A percentile compares a stretch with the other conserved stretches of the same genome.
Conservation (phyloP, 2,797 vertebrate genomes). For the Pangasius larnaudii region DNA sequence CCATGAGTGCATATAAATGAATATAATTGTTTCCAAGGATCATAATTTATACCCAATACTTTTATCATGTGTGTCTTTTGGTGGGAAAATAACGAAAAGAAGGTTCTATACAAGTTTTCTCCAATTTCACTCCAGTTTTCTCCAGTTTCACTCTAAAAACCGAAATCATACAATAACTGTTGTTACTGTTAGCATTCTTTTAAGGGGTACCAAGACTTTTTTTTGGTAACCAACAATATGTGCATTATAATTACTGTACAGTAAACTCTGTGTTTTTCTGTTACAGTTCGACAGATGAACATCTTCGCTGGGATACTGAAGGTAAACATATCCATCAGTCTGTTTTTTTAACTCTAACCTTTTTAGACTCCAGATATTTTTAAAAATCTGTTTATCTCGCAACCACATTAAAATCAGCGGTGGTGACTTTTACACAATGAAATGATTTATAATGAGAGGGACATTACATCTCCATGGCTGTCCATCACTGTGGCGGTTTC, state of each 20-base stretch:
- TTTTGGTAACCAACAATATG: background rate
- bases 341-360: background rate
- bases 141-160: background rate
- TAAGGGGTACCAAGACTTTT: background rate
- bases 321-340: slow-evolving; percentile 73
- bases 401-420: too few species aligned
- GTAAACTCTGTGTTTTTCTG: slow-evolving; percentile 59
- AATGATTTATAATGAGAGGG: background rate
- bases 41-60: background rate
- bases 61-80: background rate
- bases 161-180: background rate
- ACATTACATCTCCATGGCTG: background rate
- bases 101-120: too few species aligned
- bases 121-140: background rate
- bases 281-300: slow-evolving; percentile 93
- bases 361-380: background rate
- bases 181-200: background rate
- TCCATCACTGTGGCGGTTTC: background rate
- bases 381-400: background rate
- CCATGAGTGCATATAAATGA: background rate
- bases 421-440: background rate
- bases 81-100: background rate
- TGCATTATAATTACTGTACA: background rate
- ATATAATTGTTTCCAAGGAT: background rate
- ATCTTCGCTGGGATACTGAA: slow-evolving; percentile 96